Conservation (phyloP, 1,140 invertebrate species). For the Eulimnadia texana region DNA sequence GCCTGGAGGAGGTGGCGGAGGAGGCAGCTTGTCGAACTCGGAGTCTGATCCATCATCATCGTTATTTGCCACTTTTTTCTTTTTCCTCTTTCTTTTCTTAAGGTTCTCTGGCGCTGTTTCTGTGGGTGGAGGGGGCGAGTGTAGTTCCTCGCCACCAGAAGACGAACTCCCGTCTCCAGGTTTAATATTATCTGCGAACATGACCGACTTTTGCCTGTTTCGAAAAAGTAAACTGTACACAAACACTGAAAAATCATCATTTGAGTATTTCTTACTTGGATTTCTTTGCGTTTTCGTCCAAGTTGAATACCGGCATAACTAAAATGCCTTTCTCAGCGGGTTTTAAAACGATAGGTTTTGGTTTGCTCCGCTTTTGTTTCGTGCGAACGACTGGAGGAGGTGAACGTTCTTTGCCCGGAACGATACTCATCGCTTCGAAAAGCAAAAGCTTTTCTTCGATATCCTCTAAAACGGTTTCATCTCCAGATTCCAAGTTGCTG, state of each 20-base stretch:
- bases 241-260: not conserved
- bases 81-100: slow-evolving; percentile 1
- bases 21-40: slow-evolving; percentile 8
- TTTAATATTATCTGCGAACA: slow-evolving; percentile 45
- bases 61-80: not conserved
- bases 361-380: slow-evolving; percentile 6
- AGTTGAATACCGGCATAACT: not conserved
- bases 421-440: not conserved
- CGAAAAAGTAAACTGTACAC: not conserved
- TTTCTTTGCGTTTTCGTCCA: not conserved
- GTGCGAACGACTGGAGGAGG: not conserved
- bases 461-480: slow-evolving; percentile 3
- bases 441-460: slow-evolving; percentile 1
- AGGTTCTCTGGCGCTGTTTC: not conserved
- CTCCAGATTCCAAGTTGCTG: slow-evolving; percentile 2
- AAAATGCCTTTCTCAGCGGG: slow-evolving; percentile 1
- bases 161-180: slow-evolving; percentile 49
- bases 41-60: not conserved
- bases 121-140: slow-evolving; percentile 41
- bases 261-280: too few relatives aligned
- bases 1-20: slow-evolving; percentile 12
- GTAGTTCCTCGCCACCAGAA: slow-evolving; percentile 44
- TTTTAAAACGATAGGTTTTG: not conserved
- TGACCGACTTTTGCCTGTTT: slow-evolving; percentile 35
- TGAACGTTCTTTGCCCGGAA: not conserved